A percentile compares a stretch with the other conserved stretches of the same genome.
phyloP scores from a whole-genome alignment of 2,888 invertebrate species.

The Seladonia tumulorum region DNA sequence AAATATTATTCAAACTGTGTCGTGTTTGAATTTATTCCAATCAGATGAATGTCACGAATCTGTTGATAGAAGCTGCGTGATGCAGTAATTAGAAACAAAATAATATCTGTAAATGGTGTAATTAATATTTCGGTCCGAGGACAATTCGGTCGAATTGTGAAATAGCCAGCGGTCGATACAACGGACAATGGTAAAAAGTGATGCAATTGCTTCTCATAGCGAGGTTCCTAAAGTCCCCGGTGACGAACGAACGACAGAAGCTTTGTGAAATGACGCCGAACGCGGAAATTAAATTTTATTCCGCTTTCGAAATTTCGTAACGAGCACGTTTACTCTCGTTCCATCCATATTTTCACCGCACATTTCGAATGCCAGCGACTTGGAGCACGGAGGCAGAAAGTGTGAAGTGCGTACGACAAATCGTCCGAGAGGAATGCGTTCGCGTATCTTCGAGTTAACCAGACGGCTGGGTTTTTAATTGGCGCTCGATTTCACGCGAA shows the following conservation, averaged over 20 bases:
- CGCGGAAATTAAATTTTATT: conserved; percentile 6
- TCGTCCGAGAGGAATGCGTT: conserved; percentile 15
- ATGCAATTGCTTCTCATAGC: background rate
- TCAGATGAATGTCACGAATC: background rate
- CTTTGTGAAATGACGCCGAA: background rate
- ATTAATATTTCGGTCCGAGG: background rate
- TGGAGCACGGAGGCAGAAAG: background rate
- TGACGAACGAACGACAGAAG: background rate
- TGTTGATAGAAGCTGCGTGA: background rate
- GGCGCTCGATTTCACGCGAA: conserved; percentile 14
- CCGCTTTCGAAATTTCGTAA: conserved; percentile 15
- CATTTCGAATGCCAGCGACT: background rate
- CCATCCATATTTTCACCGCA: background rate
- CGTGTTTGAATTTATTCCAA: too few relatives aligned
- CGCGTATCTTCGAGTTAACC: background rate
- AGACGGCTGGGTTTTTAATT: conserved; percentile 15
- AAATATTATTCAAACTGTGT: too few relatives aligned
- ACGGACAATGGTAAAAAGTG: background rate
- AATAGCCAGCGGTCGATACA: too few relatives aligned
- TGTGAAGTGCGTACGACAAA: conserved; percentile 11
- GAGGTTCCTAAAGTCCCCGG: background rate
- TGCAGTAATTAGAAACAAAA: background rate
- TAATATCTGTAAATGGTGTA: background rate
- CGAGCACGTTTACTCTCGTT: background rate
- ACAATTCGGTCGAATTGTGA: background rate